Evolutionary conservation across 2,113 vertebrate species (phyloP).

Genomic region (Seriola dumerili): DNA sequence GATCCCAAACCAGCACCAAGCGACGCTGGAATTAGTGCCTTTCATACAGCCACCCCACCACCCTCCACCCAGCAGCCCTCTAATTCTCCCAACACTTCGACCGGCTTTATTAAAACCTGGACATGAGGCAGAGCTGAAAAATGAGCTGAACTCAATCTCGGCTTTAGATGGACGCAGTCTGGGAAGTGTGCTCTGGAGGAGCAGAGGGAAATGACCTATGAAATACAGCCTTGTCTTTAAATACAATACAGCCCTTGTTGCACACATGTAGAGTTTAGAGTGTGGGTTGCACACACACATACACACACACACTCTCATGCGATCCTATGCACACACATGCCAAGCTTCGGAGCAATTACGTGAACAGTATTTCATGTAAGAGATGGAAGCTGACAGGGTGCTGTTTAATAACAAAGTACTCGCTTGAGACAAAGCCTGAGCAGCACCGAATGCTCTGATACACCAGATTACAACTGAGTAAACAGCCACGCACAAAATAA

Average conservation of each 20-base stretch:
- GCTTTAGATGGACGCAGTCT: constrained; percentile 61
- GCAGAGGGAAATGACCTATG: constrained; percentile 68
- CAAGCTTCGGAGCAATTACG: constrained; percentile 53
- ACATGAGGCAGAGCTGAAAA: constrained; percentile 76
- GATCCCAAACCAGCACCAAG: constrained; percentile 66
- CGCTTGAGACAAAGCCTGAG: constrained; percentile 32
- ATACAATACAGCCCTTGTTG: constrained; percentile 56
- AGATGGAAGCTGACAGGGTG: constrained; percentile 42
- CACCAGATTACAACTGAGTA: constrained; percentile 38
- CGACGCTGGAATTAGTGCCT: constrained; percentile 76
- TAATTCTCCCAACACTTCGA: constrained; percentile 67
- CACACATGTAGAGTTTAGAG: constrained; percentile 47
- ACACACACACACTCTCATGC: constrained; percentile 15
- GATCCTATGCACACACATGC: constrained; percentile 38
- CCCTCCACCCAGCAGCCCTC: constrained; percentile 51
- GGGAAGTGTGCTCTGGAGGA: constrained; percentile 46
- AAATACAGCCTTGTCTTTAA: constrained; percentile 66
- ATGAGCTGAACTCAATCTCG: constrained; percentile 77
- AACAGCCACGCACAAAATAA: constrained; percentile 40
- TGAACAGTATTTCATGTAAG: constrained; percentile 51
- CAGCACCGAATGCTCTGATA: constrained; percentile 25
- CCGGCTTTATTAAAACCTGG: constrained; percentile 82
- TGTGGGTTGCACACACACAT: constrained; percentile 35
- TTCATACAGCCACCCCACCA: constrained; percentile 26
- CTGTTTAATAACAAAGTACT: constrained; percentile 40